A percentile compares a stretch with the other conserved stretches of the same genome.
Evolutionary conservation across 2,888 invertebrate species (phyloP).

Genomic region (Cheilosia soror): DNA sequence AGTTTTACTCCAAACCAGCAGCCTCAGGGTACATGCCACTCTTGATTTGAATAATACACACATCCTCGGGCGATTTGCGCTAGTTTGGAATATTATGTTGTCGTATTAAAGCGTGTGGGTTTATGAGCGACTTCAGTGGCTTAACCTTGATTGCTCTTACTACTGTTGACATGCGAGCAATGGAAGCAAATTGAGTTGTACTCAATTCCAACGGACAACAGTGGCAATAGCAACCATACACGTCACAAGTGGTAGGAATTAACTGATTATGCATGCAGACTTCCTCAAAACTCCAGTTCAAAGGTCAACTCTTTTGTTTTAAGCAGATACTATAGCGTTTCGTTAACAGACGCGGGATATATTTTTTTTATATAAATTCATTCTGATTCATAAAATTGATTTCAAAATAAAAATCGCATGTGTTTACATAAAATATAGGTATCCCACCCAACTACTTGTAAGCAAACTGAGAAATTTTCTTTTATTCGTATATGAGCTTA

Average conservation of each 20-base stretch:
- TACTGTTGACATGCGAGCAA: background rate
- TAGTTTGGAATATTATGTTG: background rate
- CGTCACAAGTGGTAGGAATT: background rate
- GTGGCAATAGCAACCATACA: background rate
- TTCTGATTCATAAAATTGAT: background rate
- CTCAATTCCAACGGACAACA: background rate
- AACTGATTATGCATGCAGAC: background rate
- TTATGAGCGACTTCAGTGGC: background rate
- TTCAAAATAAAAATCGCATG: background rate
- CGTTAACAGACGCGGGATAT: background rate
- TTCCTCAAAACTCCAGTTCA: background rate
- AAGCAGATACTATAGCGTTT: no score
- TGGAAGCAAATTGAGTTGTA: background rate
- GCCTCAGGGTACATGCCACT: background rate
- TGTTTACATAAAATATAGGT: no score
- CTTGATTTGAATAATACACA: background rate
- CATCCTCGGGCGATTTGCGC: background rate
- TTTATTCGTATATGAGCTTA: background rate
- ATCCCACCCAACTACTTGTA: background rate
- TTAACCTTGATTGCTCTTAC: constrained; percentile 1
- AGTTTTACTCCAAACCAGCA: background rate
- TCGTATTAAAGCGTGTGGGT: background rate
- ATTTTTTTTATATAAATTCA: background rate
- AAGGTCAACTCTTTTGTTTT: background rate
- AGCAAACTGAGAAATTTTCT: background rate